Evolutionary conservation across 2,113 vertebrate species (phyloP), one percentile per base, ranked within the genome.

Genomic region (Dicaeum eximium): DNA sequence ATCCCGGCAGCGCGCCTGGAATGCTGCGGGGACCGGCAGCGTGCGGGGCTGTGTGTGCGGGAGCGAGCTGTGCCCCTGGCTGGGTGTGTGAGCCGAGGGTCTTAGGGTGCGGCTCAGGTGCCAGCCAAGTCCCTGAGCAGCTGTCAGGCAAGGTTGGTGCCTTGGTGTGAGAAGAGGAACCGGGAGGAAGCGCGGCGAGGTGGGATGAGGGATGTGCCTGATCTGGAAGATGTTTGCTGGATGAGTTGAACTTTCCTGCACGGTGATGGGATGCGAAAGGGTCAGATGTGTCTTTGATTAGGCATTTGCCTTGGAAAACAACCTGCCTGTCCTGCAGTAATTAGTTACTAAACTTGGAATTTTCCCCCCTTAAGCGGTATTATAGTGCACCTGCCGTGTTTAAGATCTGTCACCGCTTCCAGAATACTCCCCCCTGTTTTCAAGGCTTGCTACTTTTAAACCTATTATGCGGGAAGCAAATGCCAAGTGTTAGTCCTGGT

Each of bases 351-450:
- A 94, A 83, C 74, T 79, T 71, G 62, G 80, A 64, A 28, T 67
- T 92, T 90, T 64, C 61, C 38, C 94, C 51, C 80, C 61, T 73
- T 44, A 17, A 10, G 54, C 54, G 11, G 37, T 79, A 31, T 79
- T 65, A 51, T 5, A 10, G 66, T 95, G 94, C 97, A 98, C 96
- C 96, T 98, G 97, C 96, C 61, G 10, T 58, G 31, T 88, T 74
- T 77, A 48, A 72, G 87, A 37, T 77, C 78, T 83, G 81, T 71
- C 79, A 23, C 28, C 0, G 14, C 72, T 92, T 96, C 67, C 89
- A 80, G 57, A 65, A 70, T 73, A 10, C n/a, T 27, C 30, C 24
- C 5, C 27, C 23, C 25, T 37, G 48, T 65, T 88, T 94, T 77
- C 45, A 66, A 70, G 91, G 60, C 56, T 73, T 80, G 47, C 22